A percentile compares a stretch with the other conserved stretches of the same genome.
phyloP scores from a whole-genome alignment of 1,140 invertebrate species.

The Drosophila serrata region DNA sequence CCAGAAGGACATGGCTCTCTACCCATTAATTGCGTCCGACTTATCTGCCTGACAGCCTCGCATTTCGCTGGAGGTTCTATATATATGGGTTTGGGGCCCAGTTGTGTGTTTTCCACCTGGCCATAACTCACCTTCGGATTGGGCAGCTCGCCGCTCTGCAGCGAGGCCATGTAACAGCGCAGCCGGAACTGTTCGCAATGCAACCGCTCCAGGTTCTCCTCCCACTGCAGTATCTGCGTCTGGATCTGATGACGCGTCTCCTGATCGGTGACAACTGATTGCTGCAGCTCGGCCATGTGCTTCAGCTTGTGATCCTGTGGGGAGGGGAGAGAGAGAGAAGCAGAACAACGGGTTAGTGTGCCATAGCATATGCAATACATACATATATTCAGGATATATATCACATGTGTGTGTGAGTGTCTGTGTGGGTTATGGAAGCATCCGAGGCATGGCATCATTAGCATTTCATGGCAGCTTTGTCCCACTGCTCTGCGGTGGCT shows the following conservation, averaged over 20 bases:
- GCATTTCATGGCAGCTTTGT: constrained; percentile 77
- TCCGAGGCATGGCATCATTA: constrained; percentile 73
- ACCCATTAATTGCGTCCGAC: constrained; percentile 44
- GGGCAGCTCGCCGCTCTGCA: constrained; percentile 97
- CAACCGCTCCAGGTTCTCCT: constrained; percentile 97
- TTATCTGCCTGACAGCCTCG: constrained; percentile 38
- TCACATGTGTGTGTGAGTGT: constrained; percentile 18
- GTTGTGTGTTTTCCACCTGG: constrained; percentile 1
- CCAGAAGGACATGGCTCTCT: constrained; percentile 3
- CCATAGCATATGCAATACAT: constrained; percentile 30
- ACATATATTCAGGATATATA: constrained; percentile 17
- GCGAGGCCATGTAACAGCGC: constrained; percentile 98
- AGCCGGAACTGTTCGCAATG: constrained; percentile 98
- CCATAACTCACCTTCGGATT: constrained; percentile 95
- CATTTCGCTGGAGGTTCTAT: constrained; percentile 10
- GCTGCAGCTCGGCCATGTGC: constrained; percentile 98
- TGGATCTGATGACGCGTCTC: constrained; percentile 96
- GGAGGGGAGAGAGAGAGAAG: constrained; percentile 15
- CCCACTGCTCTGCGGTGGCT: constrained; percentile 65
- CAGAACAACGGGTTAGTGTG: constrained; percentile 50
- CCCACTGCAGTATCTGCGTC: constrained; percentile 97
- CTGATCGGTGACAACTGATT: constrained; percentile 96
- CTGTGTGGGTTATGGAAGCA: constrained; percentile 74
- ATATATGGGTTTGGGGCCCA: too few relatives aligned
- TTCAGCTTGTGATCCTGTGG: constrained; percentile 97